phyloP scores from a whole-genome alignment of 1,140 invertebrate genomes.

The Drosophila ambigua region DNA sequence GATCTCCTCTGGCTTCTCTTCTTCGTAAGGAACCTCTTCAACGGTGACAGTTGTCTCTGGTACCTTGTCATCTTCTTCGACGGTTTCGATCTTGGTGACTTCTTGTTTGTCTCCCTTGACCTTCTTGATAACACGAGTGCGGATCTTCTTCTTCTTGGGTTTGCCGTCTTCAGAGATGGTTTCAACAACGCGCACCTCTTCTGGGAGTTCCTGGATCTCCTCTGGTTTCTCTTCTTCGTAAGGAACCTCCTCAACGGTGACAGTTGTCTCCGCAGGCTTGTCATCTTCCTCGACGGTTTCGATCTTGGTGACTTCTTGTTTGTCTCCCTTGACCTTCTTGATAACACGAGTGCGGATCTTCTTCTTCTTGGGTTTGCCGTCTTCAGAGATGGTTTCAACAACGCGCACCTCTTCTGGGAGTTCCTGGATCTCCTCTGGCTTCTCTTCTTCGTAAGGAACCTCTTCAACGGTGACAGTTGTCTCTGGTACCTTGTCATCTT shows the following conservation, averaged over 20 bases:
- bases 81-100: slow-evolving; percentile 12
- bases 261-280: not conserved
- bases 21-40: not conserved
- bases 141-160: slow-evolving; percentile 13
- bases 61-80: not conserved
- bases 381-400: not conserved
- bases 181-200: slow-evolving; percentile 3
- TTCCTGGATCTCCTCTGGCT: not conserved
- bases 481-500: slow-evolving; percentile 4
- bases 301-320: slow-evolving; percentile 9
- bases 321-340: slow-evolving; percentile 14
- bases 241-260: slow-evolving; percentile 1
- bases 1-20: not conserved
- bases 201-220: slow-evolving; percentile 1
- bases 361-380: slow-evolving; percentile 12
- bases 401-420: slow-evolving; percentile 4
- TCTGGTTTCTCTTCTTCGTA: not conserved
- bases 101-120: slow-evolving; percentile 14
- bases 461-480: slow-evolving; percentile 10
- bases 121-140: slow-evolving; percentile 9
- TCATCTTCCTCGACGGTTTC: slow-evolving; percentile 12
- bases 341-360: slow-evolving; percentile 9
- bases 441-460: not conserved
- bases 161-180: slow-evolving; percentile 1
- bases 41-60: slow-evolving; percentile 7